Conservation (phyloP, 1,140 invertebrate species). For the Holcopasites calliopsidis region DNA sequence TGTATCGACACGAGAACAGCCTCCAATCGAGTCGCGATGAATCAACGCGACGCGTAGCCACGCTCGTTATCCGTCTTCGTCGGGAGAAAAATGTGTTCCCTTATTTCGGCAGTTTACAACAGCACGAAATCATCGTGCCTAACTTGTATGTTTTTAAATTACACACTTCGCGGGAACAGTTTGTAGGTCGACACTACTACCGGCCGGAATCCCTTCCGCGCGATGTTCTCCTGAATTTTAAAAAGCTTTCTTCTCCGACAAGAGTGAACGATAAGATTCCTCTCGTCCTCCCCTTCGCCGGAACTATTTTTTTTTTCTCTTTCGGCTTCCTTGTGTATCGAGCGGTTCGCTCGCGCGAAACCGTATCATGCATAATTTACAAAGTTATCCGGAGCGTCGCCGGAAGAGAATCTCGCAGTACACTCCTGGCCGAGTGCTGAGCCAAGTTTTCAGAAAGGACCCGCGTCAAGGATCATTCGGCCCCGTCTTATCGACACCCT, state of each 20-base stretch:
- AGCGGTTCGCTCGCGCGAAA: slow-evolving; percentile 9
- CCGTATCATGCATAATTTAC: slow-evolving; percentile 53
- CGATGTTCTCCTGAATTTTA: slow-evolving; percentile 48
- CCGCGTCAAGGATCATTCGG: not conserved
- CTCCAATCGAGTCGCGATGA: no score
- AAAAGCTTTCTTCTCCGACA: slow-evolving; percentile 9
- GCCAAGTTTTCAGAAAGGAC: not conserved
- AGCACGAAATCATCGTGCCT: not conserved
- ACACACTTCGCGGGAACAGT: slow-evolving; percentile 33
- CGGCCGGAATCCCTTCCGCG: slow-evolving; percentile 30
- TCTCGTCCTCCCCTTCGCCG: not conserved
- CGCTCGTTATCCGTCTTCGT: not conserved
- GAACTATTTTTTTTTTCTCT: not conserved
- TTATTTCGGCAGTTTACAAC: not conserved
- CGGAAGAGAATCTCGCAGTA: not conserved
- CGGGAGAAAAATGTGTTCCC: not conserved
- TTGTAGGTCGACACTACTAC: slow-evolving; percentile 29
- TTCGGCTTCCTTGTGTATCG: not conserved
- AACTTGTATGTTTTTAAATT: slow-evolving; percentile 48
- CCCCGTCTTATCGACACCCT: slow-evolving; percentile 13
- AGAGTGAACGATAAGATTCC: not conserved
- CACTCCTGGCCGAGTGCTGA: slow-evolving; percentile 10
- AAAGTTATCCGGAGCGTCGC: slow-evolving; percentile 38
- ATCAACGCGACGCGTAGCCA: no score
- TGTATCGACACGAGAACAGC: not conserved